Base-by-base conservation (phyloP, 2,888 invertebrate species). In the Eupithecia insigniata region DNA sequence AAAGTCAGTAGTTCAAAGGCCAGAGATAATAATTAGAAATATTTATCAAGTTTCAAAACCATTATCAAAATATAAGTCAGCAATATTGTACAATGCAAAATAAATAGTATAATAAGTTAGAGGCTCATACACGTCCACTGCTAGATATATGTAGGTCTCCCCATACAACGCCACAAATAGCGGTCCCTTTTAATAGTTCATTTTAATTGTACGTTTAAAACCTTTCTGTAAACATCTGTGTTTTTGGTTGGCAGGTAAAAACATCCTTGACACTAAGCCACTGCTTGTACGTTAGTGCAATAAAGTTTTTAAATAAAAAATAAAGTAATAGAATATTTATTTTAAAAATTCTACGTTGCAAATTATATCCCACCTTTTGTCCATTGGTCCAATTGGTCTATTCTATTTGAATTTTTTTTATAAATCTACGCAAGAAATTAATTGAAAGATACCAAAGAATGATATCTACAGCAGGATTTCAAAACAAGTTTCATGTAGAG, bases 1-100 rank as follows among this genome's bases (percentile, higher is more conserved):
- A 43, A 68, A 43, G 70, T 65, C 36, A 46, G 51, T n/a, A 28
- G 66, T 28, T 51, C 32, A 46, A 46, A 66, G 26, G 26, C 26
- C 51, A 55, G 51, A 12, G 22, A 18, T 51, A 51, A 22, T 0
- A n/a, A 26, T 55, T 7, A 43, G 43, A 7, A n/a, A 46, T 10
- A 46, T 46, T 22, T 10, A n/a, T 46, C n/a, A 22, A 46, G n/a
- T n/a, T 46, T 22, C 8, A 14, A 46, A 46, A 46, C 10, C 7
- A 43, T 18, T 18, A 43, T 43, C n/a, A n/a, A 43, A 43, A n/a
- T 18, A 43, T 7, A 18, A 18, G n/a, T 4, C 1, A 43, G 18
- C 2, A 10, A 51, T 51, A 22, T n/a, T 18, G 18, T 8, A 18
- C 43, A 6, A 43, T 16, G 1, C 43, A 18, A 43, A 43, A 18